Conservation (phyloP, 2,797 vertebrate genomes). For the Sebastes dallii region DNA sequence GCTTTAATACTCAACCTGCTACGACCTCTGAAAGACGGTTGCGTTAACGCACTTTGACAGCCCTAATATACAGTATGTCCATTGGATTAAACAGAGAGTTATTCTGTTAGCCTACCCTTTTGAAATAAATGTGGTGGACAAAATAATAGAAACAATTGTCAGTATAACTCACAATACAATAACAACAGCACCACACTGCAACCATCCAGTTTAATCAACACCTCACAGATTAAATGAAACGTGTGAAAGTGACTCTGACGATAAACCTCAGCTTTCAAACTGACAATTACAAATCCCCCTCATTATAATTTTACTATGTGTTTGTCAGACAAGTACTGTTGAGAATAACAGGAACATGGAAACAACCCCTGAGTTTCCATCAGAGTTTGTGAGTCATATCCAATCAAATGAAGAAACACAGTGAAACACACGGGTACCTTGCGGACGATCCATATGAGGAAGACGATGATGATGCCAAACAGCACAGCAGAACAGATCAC, state of each 20-base stretch:
- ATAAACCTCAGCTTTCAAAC: not conserved
- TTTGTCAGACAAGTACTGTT: not conserved
- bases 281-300: not conserved
- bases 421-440: slow-evolving; percentile 60
- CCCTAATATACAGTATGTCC: no score
- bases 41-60: no score
- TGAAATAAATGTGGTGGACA: not conserved
- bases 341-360: slow-evolving; percentile 5
- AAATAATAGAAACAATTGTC: not conserved
- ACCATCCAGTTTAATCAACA: no score
- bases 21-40: no score
- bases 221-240: not conserved
- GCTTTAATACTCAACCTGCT: no score
- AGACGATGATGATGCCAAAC: not conserved
- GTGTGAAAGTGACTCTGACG: not conserved
- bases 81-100: not conserved
- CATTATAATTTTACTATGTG: not conserved
- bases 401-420: not conserved
- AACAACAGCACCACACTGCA: not conserved
- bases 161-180: not conserved
- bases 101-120: not conserved
- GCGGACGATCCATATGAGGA: slow-evolving; percentile 16
- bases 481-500: slow-evolving; percentile 32
- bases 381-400: slow-evolving; percentile 9
- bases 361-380: slow-evolving; percentile 5